These are phyloP conservation scores for Aphis gossypii DNA, from an alignment of 1,140 invertebrate species.

Conservation along the genomic window DNA sequence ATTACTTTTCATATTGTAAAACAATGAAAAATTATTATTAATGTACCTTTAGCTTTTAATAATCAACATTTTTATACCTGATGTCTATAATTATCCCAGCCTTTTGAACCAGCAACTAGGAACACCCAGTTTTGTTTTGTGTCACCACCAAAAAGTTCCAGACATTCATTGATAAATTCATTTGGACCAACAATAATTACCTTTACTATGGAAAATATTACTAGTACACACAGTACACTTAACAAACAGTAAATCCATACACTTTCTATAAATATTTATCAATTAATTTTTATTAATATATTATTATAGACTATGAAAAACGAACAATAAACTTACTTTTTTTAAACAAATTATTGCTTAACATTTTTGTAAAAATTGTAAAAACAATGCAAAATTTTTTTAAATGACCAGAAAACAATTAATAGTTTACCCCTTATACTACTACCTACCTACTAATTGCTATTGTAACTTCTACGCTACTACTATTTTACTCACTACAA, in stretches of 20 bases:
- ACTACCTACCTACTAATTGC: too few species aligned
- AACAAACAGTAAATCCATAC: background rate
- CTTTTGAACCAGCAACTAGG: slow-evolving; percentile 70
- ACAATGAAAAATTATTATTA: background rate
- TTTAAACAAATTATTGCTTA: background rate
- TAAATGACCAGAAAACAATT: background rate
- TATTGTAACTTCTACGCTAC: background rate
- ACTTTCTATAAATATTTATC: background rate
- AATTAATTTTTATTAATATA: background rate
- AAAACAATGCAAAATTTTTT: background rate
- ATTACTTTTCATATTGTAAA: background rate
- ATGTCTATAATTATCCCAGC: slow-evolving; percentile 71
- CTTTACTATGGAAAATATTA: background rate
- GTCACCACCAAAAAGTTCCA: background rate
- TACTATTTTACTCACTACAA: background rate
- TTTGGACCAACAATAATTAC: background rate
- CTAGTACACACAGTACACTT: background rate
- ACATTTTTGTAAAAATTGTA: background rate
- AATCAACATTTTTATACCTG: slow-evolving; percentile 65
- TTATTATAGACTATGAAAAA: background rate
- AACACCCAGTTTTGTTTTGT: slow-evolving; percentile 66
- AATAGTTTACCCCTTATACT: background rate
- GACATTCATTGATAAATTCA: slow-evolving; percentile 8
- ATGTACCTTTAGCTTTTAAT: background rate
- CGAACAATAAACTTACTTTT: background rate